Conservation (phyloP, 2,888 invertebrate genomes). For the Hemaris fuciformis region DNA sequence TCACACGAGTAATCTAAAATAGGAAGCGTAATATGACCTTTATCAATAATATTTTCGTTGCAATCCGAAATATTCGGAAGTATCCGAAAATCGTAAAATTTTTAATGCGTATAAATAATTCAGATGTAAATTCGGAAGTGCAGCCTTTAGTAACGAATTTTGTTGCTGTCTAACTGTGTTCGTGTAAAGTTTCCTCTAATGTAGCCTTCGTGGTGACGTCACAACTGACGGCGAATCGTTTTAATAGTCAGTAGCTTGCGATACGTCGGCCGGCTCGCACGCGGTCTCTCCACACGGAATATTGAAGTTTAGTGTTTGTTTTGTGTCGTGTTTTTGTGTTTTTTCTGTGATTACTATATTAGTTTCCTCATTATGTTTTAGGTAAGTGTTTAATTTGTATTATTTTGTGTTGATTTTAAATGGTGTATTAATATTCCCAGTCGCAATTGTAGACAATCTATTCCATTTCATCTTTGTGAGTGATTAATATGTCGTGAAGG, state of each 20-base stretch:
- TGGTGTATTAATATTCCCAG: neutral
- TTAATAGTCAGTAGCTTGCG: neutral
- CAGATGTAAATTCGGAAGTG: neutral
- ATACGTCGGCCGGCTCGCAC: neutral
- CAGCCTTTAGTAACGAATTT: neutral
- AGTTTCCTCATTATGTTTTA: neutral
- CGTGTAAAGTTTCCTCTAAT: neutral
- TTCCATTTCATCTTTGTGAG: neutral
- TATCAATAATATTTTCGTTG: neutral
- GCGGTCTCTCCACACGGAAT: neutral
- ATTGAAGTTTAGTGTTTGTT: slow-evolving; percentile 11
- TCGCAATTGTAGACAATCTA: neutral
- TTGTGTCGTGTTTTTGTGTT: slow-evolving; percentile 1
- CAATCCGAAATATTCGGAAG: neutral
- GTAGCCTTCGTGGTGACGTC: neutral
- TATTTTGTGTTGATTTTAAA: neutral
- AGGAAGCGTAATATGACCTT: neutral
- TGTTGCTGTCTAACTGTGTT: neutral
- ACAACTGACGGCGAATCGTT: neutral
- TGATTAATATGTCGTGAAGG: neutral
- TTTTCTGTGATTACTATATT: neutral
- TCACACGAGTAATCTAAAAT: neutral
- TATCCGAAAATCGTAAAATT: neutral
- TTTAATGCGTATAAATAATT: neutral
- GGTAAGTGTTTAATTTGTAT: too few relatives aligned